Evolutionary conservation across 2,888 invertebrate genomes (phyloP).

Genomic region (Lampropteryx suffumata): DNA sequence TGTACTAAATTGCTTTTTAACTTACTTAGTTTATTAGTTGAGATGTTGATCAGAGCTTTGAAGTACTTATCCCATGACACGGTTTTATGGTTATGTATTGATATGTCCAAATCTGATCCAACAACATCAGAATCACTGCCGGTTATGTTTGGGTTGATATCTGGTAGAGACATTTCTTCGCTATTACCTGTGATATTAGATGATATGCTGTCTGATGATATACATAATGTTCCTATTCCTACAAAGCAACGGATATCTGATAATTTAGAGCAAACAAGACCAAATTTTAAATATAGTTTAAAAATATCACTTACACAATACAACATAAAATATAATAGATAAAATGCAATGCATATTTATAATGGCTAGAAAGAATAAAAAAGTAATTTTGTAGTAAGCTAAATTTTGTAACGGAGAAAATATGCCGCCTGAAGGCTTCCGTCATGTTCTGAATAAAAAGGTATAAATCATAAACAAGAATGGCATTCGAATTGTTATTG

Average conservation of each 20-base stretch:
- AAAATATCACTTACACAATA: background rate
- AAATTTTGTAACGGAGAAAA: no score
- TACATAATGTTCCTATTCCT: constrained; percentile 6
- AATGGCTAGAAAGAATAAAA: no score
- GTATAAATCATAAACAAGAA: background rate
- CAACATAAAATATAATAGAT: background rate
- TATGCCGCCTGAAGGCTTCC: no score
- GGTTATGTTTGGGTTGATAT: background rate
- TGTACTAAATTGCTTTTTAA: constrained; percentile 13
- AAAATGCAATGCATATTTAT: no score
- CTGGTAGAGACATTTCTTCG: constrained; percentile 35
- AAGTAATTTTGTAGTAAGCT: no score
- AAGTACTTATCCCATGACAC: constrained; percentile 17
- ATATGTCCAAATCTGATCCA: background rate
- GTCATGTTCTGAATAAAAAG: no score
- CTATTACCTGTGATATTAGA: background rate
- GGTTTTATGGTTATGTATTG: background rate
- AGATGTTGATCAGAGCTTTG: background rate
- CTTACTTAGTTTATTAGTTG: constrained; percentile 4
- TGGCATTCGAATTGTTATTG: background rate
- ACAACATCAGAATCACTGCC: background rate
- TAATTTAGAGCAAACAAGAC: background rate
- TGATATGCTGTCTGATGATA: constrained; percentile 7
- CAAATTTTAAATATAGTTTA: background rate
- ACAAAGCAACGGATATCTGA: constrained; percentile 3